Evolutionary conservation across 1,140 invertebrate species (phyloP), one percentile per base, ranked within the genome.

Genomic region (Diachasma alloeum): DNA sequence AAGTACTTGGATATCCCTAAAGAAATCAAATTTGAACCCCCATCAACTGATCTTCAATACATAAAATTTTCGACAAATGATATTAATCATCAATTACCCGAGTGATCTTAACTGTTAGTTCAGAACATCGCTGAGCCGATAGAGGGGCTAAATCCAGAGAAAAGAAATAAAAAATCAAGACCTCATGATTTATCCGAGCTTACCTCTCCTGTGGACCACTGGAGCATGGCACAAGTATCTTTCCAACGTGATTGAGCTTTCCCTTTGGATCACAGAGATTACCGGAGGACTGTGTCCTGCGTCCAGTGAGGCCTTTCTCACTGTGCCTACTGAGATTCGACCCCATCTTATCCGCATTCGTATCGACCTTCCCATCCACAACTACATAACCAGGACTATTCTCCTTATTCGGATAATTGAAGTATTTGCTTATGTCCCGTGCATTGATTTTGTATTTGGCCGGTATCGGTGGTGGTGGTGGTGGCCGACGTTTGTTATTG

Each of bases 311-410:
- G 76, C 92, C 93, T 86, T 94, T 94, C 75, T 91, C 91, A 77
- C 91, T 93, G 83, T 93, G 93, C 44, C 93, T 91, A 86, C 93
- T 94, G 75, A 94, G 90, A 88, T 94, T 94, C 31, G 93, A 93
- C 79, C 94, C 94, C 94, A 94, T 94, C 75, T 85, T 66, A 44
- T 68, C 78, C 10, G 37, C 56, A 36, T 53, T 69, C 75, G 72
- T 76, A 74, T 31, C 31, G 19, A 66, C 22, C 48, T 24, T 19
- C 42, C 74, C 77, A 66, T 83, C 81, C 53, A 80, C 75, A 75
- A 68, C 78, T 74, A 69, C 81, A 83, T 84, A 81, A 75, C 80
- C 76, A n/a, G 81, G 82, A n/a, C 78, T 79, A 53, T 88, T 88
- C 79, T 88, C 87, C 79, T 88, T 87, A 74, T 88, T 85, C 19